Evolutionary conservation across 2,888 invertebrate species (phyloP).

Genomic region (Amblyjoppa proteus): DNA sequence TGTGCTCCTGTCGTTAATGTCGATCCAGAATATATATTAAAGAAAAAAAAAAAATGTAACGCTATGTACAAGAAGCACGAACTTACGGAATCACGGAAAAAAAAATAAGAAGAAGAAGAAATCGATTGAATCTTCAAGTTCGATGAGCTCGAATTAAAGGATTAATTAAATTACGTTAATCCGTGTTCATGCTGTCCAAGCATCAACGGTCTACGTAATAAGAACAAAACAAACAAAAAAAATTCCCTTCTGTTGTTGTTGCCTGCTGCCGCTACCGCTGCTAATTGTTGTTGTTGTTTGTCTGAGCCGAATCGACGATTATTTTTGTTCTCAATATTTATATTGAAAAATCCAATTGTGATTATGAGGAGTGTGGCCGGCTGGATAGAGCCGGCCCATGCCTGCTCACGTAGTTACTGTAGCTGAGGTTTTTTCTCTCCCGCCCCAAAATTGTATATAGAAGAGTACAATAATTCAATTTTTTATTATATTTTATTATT

Average conservation of each 20-base stretch:
- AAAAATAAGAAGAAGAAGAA: neutral
- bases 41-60: slow-evolving; percentile 39
- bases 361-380: slow-evolving; percentile 56
- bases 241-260: slow-evolving; percentile 65
- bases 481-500: neutral
- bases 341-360: slow-evolving; percentile 67
- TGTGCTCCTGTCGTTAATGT: slow-evolving; percentile 34
- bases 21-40: slow-evolving; percentile 20
- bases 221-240: neutral
- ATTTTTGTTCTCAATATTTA: slow-evolving; percentile 57
- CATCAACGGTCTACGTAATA: slow-evolving; percentile 55
- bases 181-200: slow-evolving; percentile 25
- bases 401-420: slow-evolving; percentile 45
- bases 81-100: slow-evolving; percentile 33
- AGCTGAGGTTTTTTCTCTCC: slow-evolving; percentile 25
- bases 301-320: slow-evolving; percentile 66
- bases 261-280: slow-evolving; percentile 54
- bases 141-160: slow-evolving; percentile 33
- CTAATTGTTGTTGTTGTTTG: slow-evolving; percentile 70
- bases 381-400: slow-evolving; percentile 21
- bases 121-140: slow-evolving; percentile 28
- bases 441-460: slow-evolving; percentile 44
- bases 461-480: slow-evolving; percentile 37
- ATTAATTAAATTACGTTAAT: slow-evolving; percentile 50
- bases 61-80: slow-evolving; percentile 57